Evolutionary conservation across 2,113 vertebrate species (phyloP).

Genomic region (Eretmochelys imbricata): DNA sequence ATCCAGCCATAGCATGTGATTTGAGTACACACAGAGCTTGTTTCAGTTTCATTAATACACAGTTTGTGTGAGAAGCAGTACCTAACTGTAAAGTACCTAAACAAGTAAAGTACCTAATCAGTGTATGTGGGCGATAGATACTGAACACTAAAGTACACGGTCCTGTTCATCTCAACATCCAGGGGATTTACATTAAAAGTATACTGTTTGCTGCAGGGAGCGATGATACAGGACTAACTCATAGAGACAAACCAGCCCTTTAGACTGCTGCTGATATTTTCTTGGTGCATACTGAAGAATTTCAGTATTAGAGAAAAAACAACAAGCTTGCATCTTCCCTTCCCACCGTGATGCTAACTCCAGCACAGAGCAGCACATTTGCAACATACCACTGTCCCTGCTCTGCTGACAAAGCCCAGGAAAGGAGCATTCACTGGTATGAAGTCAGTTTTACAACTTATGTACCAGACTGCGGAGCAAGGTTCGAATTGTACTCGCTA

Average conservation of each 20-base stretch:
- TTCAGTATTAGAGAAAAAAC: not conserved
- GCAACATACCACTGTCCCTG: not conserved
- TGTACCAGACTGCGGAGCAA: not conserved
- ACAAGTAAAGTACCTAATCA: not conserved
- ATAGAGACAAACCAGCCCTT: not conserved
- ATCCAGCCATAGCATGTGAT: not conserved
- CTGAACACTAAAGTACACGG: not conserved
- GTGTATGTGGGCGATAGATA: not conserved
- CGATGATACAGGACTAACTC: not conserved
- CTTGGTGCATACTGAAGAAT: conserved; percentile 11
- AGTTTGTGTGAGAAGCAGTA: not conserved
- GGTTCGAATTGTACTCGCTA: not conserved
- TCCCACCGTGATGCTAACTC: conserved; percentile 15
- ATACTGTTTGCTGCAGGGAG: not conserved
- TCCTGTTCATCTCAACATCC: not conserved
- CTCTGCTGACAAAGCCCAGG: not conserved
- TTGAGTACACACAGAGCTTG: not conserved
- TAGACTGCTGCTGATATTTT: not conserved
- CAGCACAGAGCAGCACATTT: not conserved
- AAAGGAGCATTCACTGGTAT: not conserved
- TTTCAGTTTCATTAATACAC: not conserved
- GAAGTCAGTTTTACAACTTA: not conserved
- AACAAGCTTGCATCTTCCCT: not conserved
- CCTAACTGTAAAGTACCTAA: too few species aligned
- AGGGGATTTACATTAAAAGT: not conserved